These are phyloP conservation scores for Apotomis turbidana DNA, from an alignment of 2,888 invertebrate genomes.

Conservation along the genomic window DNA sequence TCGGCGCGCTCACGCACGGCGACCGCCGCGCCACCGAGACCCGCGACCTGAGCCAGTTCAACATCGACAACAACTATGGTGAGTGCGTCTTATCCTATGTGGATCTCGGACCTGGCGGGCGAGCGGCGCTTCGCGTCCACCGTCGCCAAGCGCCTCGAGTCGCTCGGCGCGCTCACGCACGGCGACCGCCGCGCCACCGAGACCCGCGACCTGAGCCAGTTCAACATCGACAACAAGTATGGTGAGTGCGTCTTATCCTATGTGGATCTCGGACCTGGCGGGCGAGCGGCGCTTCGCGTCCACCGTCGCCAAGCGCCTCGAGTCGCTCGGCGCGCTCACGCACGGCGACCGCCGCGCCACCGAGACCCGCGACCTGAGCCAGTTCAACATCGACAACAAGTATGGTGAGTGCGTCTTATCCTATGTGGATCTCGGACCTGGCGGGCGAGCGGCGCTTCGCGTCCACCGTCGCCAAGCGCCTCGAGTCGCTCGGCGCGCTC, in stretches of 20 bases:
- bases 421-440: no score
- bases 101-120: no score
- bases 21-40: constrained; percentile 99
- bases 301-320: constrained; percentile 97
- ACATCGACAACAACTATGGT: constrained; percentile 96
- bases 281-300: constrained; percentile 99
- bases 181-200: constrained; percentile 90
- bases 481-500: constrained; percentile 80
- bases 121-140: no score
- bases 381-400: constrained; percentile 99
- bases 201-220: constrained; percentile 94
- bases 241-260: constrained; percentile 87
- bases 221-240: constrained; percentile 97
- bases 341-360: constrained; percentile 99
- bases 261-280: constrained; percentile 98
- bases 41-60: constrained; percentile 98
- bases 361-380: constrained; percentile 97
- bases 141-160: no score
- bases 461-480: no score
- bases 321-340: constrained; percentile 97
- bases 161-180: constrained; percentile 89
- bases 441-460: no score
- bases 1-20: constrained; percentile 99
- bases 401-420: constrained; percentile 61
- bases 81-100: constrained; percentile 38